Evolutionary conservation across 2,113 vertebrate genomes (phyloP), one percentile per base, ranked within the genome.

Genomic region (Mormyrus lacerda): DNA sequence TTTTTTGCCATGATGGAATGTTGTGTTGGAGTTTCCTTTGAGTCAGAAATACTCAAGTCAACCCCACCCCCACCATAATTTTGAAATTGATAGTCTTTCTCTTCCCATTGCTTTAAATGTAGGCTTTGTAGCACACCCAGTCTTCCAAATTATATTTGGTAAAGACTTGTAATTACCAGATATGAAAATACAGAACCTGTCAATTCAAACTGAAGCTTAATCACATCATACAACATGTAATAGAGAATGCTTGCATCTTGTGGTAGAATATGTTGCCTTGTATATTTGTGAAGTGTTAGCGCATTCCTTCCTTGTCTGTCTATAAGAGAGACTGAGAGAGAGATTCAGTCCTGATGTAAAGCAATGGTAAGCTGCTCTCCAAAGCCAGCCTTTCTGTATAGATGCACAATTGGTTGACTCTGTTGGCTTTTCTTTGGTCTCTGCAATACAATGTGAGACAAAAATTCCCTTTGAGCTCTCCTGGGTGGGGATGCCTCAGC

Each of bases 11-110:
- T 89, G 35, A 87, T 39, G 58, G 89, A 83, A 76, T 19, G 69
- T 85, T 92, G 50, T 90, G 91, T 92, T 90, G 90, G 88, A 91
- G 89, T 93, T 93, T 92, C 91, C 92, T 94, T 83, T 89, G 39
- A 35, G 91, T 90, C 92, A 83, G 88, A 94, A 92, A 92, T 93
- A 93, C 91, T 88, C 39, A 87, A 47, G 31, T 24, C 27, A 27
- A 53, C n/a, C 27, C 65, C 45, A 42, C n/a, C 47, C 58, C 58
- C 69, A 31, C 53, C 27, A 3, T 79, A 11, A 73, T 79, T 88
- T 50, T 35, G 31, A 73, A 73, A 73, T 73, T 88, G 21, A 47
- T 51, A 17, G 61, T 76, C 45, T 88, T 53, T 48, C 39, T n/a
- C 21, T 65, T 44, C 69, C 87, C 19, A 42, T 85, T 76, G 91